Base-by-base conservation (phyloP, 1,140 invertebrate genomes). In the Drosophila pruinosa region DNA sequence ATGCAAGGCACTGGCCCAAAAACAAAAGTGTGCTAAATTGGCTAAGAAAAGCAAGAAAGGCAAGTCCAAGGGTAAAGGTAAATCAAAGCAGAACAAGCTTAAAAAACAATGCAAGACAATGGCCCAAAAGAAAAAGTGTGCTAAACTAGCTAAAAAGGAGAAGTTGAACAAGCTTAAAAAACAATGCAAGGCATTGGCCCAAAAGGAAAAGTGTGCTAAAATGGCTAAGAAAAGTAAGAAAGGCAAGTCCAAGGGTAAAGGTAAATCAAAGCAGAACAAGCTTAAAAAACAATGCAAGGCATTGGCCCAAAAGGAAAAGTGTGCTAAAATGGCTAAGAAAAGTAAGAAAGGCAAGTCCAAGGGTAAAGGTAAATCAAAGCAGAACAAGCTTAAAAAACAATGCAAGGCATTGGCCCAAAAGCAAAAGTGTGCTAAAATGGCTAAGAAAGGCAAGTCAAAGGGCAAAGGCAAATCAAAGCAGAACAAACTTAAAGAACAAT, bases 11-110 rank as follows among this genome's bases (percentile, higher is more conserved):
- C 6, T 65, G 21, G 59, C 38, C 1, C 2, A 50, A 15, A 48
- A 50, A 17, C 26, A 12, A 22, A 64, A 64, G 26, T 70, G 67
- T n/a, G 28, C 28, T n/a, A 63, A 71, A 41, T 2, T 24, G 12
- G 21, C 21, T 4, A 41, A 45, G 4, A 61, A 45, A 43, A 4
- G 7, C 10, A 36, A 36, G n/a, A n/a, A 34, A 8, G 22, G 7
- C 3, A 14, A 53, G 53, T 38, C 8, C 10, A 47, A 47, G 5
- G 10, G 8, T 0, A 12, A 43, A 19, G 17, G 39, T 0, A 21
- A 21, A 5, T 43, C 41, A 2, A 45, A 22, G 19, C 10, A 38
- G 12, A 14, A 38, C n/a, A 38, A 38, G 34, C 34, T 38, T 0
- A 38, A 38, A 12, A 38, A 38, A 14, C 34, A 38, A 8, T 38